A percentile compares a stretch with the other conserved stretches of the same genome.
phyloP scores from a whole-genome alignment of 2,888 invertebrate species.

The Andrena bucephala region DNA sequence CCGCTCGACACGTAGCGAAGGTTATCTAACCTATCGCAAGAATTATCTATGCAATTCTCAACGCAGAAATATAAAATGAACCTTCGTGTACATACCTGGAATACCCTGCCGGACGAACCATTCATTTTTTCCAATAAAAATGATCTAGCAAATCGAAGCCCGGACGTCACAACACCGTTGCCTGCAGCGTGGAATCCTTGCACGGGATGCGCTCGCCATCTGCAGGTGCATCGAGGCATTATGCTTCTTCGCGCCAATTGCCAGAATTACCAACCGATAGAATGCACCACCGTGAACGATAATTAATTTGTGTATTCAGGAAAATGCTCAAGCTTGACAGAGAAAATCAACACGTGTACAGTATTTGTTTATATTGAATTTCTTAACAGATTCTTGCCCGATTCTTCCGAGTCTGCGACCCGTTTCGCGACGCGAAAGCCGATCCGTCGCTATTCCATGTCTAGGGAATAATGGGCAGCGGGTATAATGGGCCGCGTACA shows the following conservation, averaged over 20 bases:
- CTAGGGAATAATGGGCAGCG: slow-evolving; percentile 67
- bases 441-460: slow-evolving; percentile 71
- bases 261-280: slow-evolving; percentile 47
- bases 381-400: background rate
- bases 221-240: slow-evolving; percentile 48
- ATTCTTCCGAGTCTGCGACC: background rate
- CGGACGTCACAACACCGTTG: no score
- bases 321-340: background rate
- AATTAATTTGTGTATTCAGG: slow-evolving; percentile 1
- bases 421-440: slow-evolving; percentile 28
- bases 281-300: background rate
- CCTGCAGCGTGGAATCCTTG: background rate
- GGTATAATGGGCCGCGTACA: slow-evolving; percentile 66
- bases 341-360: background rate
- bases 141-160: no score
- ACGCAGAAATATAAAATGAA: background rate
- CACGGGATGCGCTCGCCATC: slow-evolving; percentile 72
- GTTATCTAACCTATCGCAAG: background rate
- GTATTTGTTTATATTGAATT: background rate
- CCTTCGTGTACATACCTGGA: background rate
- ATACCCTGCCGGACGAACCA: background rate
- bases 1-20: background rate
- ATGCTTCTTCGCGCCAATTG: slow-evolving; percentile 12
- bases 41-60: background rate
- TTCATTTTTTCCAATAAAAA: background rate